A percentile compares a stretch with the other conserved stretches of the same genome.
Evolutionary conservation across 2,797 vertebrate species (phyloP).

Genomic region (Anas acuta): DNA sequence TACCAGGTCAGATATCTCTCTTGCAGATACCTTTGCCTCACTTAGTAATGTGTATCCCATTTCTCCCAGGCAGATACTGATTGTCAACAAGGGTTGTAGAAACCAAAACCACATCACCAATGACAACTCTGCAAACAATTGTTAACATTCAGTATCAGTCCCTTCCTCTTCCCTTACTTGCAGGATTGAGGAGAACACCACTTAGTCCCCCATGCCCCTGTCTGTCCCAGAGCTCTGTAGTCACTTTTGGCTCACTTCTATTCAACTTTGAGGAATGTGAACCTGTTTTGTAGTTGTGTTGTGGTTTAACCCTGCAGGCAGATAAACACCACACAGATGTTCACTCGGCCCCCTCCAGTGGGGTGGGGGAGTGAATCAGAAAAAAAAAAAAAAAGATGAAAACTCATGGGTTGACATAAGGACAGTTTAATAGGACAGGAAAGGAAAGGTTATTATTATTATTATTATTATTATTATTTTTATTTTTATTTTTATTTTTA

Average conservation of each 20-base stretch:
- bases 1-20: neutral
- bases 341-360: too few species aligned
- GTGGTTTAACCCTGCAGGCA: too few species aligned
- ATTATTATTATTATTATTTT: too few species aligned
- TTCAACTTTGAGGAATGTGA: neutral
- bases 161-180: neutral
- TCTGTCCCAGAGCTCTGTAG: neutral
- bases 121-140: neutral
- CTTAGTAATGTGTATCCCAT: neutral
- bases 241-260: neutral
- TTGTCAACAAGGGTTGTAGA: neutral
- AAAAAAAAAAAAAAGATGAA: too few species aligned
- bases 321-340: too few species aligned
- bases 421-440: too few species aligned
- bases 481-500: too few species aligned
- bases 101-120: neutral
- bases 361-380: too few species aligned
- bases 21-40: neutral
- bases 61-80: neutral
- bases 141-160: neutral
- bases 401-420: too few species aligned
- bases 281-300: neutral
- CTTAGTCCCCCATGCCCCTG: neutral
- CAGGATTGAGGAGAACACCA: neutral
- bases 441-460: too few species aligned